Conservation (phyloP, 1,140 invertebrate species). For the Drosophila lacertosa region DNA sequence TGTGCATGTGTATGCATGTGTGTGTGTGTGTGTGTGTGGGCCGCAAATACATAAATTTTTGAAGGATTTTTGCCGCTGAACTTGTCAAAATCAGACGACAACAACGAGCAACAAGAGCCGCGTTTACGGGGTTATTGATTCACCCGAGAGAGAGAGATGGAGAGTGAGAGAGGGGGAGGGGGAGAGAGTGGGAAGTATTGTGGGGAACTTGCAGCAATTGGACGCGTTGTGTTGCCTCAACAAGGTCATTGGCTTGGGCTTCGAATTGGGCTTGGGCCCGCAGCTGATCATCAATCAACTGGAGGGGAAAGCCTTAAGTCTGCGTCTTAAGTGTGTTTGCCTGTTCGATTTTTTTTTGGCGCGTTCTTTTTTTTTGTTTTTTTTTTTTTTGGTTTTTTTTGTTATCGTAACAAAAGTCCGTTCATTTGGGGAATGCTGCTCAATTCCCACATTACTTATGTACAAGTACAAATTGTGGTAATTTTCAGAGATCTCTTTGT, state of each 20-base stretch:
- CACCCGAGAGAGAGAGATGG: background rate
- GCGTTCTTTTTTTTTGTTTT: slow-evolving; percentile 21
- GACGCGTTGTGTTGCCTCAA: slow-evolving; percentile 38
- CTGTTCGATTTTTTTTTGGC: slow-evolving; percentile 70
- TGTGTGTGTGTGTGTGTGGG: slow-evolving; percentile 28
- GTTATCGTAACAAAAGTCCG: slow-evolving; percentile 29
- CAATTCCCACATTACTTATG: slow-evolving; percentile 82
- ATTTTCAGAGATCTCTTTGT: slow-evolving; percentile 81
- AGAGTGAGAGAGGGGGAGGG: background rate
- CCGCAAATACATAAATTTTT: slow-evolving; percentile 73
- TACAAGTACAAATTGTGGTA: slow-evolving; percentile 83
- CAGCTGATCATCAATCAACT: slow-evolving; percentile 78
- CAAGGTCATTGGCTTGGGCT: slow-evolving; percentile 75
- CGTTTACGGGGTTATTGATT: slow-evolving; percentile 56
- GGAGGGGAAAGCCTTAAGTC: slow-evolving; percentile 46
- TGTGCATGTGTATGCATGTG: background rate
- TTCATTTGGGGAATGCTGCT: slow-evolving; percentile 21
- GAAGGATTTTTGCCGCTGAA: slow-evolving; percentile 83
- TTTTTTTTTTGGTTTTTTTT: too few relatives aligned
- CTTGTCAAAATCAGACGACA: slow-evolving; percentile 81
- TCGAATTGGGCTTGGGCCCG: slow-evolving; percentile 24
- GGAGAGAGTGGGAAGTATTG: background rate
- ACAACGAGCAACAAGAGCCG: slow-evolving; percentile 20
- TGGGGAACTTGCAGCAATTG: slow-evolving; percentile 17
- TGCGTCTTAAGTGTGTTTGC: slow-evolving; percentile 71